Evolutionary conservation across 2,888 invertebrate genomes (phyloP), one percentile per base, ranked within the genome.

Genomic region (Ellobium chinense): DNA sequence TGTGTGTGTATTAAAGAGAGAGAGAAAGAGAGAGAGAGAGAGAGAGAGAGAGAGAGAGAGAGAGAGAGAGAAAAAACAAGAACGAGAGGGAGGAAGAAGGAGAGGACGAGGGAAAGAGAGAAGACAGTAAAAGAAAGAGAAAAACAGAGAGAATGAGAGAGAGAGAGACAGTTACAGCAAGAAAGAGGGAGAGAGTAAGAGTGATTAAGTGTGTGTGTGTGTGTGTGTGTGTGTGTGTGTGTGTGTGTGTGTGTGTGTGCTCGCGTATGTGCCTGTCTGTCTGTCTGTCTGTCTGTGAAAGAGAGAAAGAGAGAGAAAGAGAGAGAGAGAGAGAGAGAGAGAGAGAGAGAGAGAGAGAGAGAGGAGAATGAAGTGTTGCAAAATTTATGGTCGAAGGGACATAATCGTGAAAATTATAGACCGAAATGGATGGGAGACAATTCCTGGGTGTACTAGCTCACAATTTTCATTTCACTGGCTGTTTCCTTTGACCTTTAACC

Each of bases 21-120:
- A 74, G 62, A 39, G 74, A 74, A 39, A 62, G 74, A 74, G 63
- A 63, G 62, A 74, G 74, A 74, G 74, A 74, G 74, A 74, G 62
- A 62, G 62, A 62, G 62, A 39, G 74, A 74, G 24, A 62, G 36
- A 24, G 62, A 62, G 62, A 60, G 34, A 60, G 58, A 56, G 31
- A 56, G 72, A 31, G 24, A 27, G 29, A 12, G 72, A 72, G 29
- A 54, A 31, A 29, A 34, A 72, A 14, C 24, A 72, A 31, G 58
- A 29, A 5, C 29, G 46, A 2, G 72, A 31, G 2, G 29, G 56
- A 29, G 72, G 56, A 3, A 29, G 21, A 3, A 27, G 56, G 18
- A 54, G 56, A 18, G 18, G 56, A 24, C 7, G 31, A 18, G 27
- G 60, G n/a, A 5, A 14, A 34, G 24, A 24, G 37, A 4, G 56